Evolutionary conservation across 2,113 vertebrate genomes (phyloP).

Genomic region (Chascanopsetta lugubris): DNA sequence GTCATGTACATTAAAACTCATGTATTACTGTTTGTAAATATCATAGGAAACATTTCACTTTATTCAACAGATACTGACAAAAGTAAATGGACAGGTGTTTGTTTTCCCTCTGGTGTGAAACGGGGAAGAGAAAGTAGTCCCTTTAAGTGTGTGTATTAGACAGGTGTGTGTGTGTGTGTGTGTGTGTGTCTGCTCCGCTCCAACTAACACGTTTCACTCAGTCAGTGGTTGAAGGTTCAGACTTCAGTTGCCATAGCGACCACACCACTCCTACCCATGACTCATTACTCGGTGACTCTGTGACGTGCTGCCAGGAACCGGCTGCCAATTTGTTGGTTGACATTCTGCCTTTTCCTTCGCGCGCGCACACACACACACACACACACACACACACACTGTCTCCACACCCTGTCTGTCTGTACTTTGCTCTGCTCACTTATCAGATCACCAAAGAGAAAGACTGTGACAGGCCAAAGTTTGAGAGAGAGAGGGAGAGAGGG

Average conservation of each 20-base stretch:
- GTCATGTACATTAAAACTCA: no score
- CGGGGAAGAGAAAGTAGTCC: no score
- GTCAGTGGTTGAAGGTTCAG: conserved; percentile 12
- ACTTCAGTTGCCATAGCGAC: conserved; percentile 59
- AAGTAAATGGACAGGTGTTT: neutral
- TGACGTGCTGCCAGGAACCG: conserved; percentile 43
- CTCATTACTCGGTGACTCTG: no score
- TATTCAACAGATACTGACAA: neutral
- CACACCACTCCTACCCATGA: conserved; percentile 55
- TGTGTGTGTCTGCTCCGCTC: no score
- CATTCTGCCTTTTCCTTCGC: conserved; percentile 29
- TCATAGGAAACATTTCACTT: no score
- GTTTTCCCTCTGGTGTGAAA: no score
- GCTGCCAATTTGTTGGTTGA: conserved; percentile 46
- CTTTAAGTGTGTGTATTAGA: neutral
- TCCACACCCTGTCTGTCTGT: neutral
- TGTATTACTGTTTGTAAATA: no score
- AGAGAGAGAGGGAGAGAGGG: no score
- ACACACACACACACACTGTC: conserved; percentile 11
- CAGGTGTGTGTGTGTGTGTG: neutral
- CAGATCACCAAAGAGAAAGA: neutral
- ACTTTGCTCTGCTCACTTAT: conserved; percentile 15
- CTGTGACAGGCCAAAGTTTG: neutral
- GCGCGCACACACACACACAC: conserved; percentile 3
- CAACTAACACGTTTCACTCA: neutral